phyloP scores from a whole-genome alignment of 2,888 invertebrate genomes.

The Aelia acuminata region DNA sequence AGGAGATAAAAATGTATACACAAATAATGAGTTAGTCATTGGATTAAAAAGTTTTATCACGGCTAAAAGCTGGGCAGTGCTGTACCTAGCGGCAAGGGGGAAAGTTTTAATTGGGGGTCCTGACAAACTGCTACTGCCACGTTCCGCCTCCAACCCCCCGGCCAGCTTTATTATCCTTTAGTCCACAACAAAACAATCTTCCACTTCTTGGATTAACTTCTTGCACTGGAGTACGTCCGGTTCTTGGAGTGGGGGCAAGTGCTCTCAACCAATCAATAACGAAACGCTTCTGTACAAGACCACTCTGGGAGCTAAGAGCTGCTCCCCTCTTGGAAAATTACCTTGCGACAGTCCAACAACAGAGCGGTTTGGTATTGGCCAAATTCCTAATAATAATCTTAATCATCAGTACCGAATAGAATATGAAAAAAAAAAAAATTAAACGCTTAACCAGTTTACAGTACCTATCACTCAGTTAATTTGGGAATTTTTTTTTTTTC shows the following conservation, averaged over 20 bases:
- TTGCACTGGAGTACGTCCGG: neutral
- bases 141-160: neutral
- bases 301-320: neutral
- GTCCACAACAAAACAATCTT: constrained; percentile 26
- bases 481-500: too few relatives aligned
- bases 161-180: neutral
- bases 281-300: neutral
- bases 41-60: constrained; percentile 49
- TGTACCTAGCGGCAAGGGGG: neutral
- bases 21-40: constrained; percentile 28
- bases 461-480: too few relatives aligned
- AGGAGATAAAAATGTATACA: neutral
- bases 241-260: neutral
- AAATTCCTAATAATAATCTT: too few relatives aligned
- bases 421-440: too few relatives aligned
- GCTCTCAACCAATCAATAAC: constrained; percentile 7
- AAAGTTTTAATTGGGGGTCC: constrained; percentile 43
- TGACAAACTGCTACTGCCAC: constrained; percentile 10
- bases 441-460: too few relatives aligned
- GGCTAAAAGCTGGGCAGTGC: neutral
- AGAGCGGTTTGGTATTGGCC: neutral
- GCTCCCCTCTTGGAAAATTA: neutral
- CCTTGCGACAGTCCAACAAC: neutral
- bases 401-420: too few relatives aligned
- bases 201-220: neutral